Evolutionary conservation across 1,140 invertebrate genomes (phyloP), one percentile per base, ranked within the genome.

Genomic region (Panagrolaimus sp.): DNA sequence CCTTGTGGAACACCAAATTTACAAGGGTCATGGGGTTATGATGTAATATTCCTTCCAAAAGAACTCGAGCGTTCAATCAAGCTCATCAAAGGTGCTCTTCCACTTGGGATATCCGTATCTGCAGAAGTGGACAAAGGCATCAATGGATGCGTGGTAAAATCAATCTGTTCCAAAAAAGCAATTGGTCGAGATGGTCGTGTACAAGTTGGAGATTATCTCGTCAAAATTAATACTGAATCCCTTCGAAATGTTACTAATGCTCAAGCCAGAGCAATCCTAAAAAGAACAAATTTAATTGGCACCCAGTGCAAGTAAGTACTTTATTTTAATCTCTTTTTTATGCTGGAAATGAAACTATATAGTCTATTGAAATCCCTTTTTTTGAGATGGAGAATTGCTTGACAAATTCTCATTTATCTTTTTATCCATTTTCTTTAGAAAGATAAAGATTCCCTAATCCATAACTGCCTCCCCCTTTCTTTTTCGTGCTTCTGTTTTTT

Each of bases 81-180:
- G 75, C 82, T 89, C 7, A 86, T 85, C 65, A 88, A 88, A 80
- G 86, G 86, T 61, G 83, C 83, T 61, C 84, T 87, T 63, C 75
- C 78, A 27, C 73, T 89, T 62, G 89, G 79, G 25, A 46, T 83
- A 27, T 67, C 69, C 11, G 42, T 83, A n/a, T 81, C 83, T 51
- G 78, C 84, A 38, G 83, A 86, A 43, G 84, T 86, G 9, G 88
- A 88, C 65, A 87, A 87, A 71, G 88, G 88, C 14, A 78, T 87
- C 8, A 89, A 89, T 83, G 89, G 89, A 7, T 87, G 88, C 72
- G 74, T 88, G 9, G 86, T 90, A 11, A 87, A 85, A 57, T 84
- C 84, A 42, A 81, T 89, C 11, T 81, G 83, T 20, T 77, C 82
- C 51, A 84, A 82, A 66, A 87, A 88, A 53, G 86, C 88, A 14